Conservation (phyloP, 2,113 vertebrate species). For the Indicator indicator region DNA sequence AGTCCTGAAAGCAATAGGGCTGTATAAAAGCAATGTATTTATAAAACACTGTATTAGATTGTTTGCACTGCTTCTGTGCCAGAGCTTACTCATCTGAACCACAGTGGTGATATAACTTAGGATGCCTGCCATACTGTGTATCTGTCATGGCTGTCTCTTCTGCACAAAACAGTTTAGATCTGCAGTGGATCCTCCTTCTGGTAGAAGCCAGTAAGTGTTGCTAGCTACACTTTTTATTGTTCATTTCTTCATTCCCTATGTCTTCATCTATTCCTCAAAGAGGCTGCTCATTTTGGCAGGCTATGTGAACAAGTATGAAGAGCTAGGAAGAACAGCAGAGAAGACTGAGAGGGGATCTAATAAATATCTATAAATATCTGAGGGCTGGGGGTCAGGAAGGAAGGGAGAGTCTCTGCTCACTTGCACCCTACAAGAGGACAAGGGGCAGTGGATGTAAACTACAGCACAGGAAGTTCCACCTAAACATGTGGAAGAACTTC, state of each 20-base stretch:
- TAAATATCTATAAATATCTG: too few species aligned
- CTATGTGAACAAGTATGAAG: background rate
- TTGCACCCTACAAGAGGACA: too few species aligned
- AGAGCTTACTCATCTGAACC: background rate
- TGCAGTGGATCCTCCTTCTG: background rate
- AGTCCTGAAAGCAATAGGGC: background rate
- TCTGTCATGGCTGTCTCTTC: background rate
- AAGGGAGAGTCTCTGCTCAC: too few species aligned
- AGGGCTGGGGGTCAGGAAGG: too few species aligned
- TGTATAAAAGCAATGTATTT: background rate
- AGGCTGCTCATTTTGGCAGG: conserved; percentile 21
- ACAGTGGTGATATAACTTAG: background rate
- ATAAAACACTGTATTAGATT: background rate
- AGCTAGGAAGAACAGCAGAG: background rate
- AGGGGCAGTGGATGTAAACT: too few species aligned
- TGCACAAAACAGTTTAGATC: background rate
- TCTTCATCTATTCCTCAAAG: conserved; percentile 2
- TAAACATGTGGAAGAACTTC: too few species aligned
- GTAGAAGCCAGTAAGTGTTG: background rate
- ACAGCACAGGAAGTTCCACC: too few species aligned
- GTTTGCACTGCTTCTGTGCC: background rate
- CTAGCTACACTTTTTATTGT: background rate
- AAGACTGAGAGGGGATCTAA: background rate
- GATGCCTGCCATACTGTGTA: background rate
- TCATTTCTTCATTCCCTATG: background rate